Evolutionary conservation across 2,113 vertebrate species (phyloP).

Genomic region (Neofelis nebulosa): DNA sequence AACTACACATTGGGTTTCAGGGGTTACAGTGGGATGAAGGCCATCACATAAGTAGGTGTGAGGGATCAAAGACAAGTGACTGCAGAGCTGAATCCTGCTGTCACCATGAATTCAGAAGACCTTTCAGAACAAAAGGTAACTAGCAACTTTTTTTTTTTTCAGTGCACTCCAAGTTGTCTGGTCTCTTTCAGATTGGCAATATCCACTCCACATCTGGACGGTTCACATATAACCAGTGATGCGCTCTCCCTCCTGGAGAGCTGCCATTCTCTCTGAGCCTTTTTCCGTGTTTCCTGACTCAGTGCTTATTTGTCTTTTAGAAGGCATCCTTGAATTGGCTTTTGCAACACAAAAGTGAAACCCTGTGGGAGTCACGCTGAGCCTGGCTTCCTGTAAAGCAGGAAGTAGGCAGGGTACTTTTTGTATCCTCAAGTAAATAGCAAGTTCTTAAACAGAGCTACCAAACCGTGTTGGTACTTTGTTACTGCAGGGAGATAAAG

Average conservation of each 20-base stretch:
- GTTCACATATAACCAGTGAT: neutral
- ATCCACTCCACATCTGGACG: constrained; percentile 49
- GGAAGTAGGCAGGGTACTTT: constrained; percentile 23
- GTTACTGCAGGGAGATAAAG: neutral
- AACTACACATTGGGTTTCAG: neutral
- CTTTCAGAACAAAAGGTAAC: neutral
- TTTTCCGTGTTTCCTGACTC: neutral
- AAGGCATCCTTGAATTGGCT: constrained; percentile 58
- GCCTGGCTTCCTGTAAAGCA: constrained; percentile 32
- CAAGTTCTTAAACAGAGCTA: constrained; percentile 33
- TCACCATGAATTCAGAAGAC: neutral
- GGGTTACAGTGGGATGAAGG: neutral
- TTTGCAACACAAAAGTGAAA: constrained; percentile 42
- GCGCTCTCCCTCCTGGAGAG: constrained; percentile 5
- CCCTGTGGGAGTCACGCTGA: constrained; percentile 6
- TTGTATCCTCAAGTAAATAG: constrained; percentile 45
- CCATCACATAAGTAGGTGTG: neutral
- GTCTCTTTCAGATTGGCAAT: constrained; percentile 5
- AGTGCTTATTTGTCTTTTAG: constrained; percentile 22
- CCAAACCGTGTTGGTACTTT: neutral
- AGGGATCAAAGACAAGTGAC: neutral
- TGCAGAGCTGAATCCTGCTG: neutral
- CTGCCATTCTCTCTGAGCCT: constrained; percentile 22
- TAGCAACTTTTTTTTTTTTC: neutral
- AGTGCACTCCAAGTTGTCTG: neutral